Base-by-base conservation (phyloP, 2,888 invertebrate species). In the Acheta domesticus region DNA sequence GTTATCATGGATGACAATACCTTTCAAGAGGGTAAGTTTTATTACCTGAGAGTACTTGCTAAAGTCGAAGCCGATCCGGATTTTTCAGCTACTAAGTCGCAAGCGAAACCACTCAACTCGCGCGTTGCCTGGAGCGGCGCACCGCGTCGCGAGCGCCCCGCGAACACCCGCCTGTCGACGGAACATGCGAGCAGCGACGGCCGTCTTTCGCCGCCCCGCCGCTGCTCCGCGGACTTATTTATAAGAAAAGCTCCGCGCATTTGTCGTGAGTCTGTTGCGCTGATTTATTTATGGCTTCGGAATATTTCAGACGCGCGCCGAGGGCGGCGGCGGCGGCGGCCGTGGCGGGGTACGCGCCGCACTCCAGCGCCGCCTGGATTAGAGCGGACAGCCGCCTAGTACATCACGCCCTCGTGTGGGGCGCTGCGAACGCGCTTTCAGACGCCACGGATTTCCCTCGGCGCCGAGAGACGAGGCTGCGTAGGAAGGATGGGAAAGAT, bases 151-250 rank as follows among this genome's bases (percentile, higher is more conserved):
- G 36, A 5, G 5, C 36, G 36, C 36, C 36, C 36, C 36, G 36
- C 36, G 8, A 36, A 36, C 36, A 36, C 8, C 36, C 36, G 36
- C 16, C 62, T 62, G 14, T n/a, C 62, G 62, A 5, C 12, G 1
- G n/a, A n/a, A 62, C 62, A 62, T 62, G 62, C 62, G 62, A 62
- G 62, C 62, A 62, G 62, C 62, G 62, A 62, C 62, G 62, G 62
- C 62, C 62, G 62, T 62, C 62, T 62, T 62, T 62, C 62, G 62
- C 16, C 62, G 62, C 62, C n/a, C 36, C 36, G 36, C 36, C 62
- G 62, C n/a, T 62, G 16, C n/a, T n/a, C 62, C n/a, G 16, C 62
- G n/a, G 62, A 62, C 62, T 62, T 62, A 62, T 62, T 62, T 62
- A 62, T 62, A 62, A 62, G 62, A 62, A 62, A 62, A 62, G 62